Evolutionary conservation across 2,888 invertebrate species (phyloP), one percentile per base, ranked within the genome.

Genomic region (Entomobrya multifasciata): DNA sequence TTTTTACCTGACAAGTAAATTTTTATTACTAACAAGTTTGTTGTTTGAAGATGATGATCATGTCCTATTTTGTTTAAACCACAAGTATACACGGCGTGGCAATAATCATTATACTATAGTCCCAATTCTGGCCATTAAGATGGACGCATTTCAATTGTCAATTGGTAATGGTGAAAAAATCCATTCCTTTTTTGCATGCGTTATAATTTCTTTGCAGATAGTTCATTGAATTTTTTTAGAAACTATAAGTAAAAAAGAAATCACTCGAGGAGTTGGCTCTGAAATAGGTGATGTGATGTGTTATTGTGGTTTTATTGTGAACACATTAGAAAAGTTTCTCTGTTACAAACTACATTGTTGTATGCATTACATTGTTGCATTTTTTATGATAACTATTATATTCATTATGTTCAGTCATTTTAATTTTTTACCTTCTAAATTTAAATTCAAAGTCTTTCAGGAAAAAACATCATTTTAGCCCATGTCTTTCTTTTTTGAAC

Each of bases 211-310:
- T 49, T 36, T 15, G 20, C 22, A 25, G 25, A 25, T 41, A 13
- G n/a, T 27, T 22, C n/a, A 20, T 70, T 25, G 47, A 65, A 65
- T 44, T 44, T 52, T 25, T 52, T 30, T 41, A 30, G 52, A 44
- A 47, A 22, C 4, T 36, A 70, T 17, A 8, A 25, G 13, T 13
- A 47, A 22, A 44, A 27, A 70, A 52, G 30, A 78, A 57, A 20
- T 65, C 70, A 72, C 60, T 57, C 8, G 60, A 85, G 72, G 47
- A 79, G 78, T 60, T 74, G 30, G 74, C 30, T 74, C 36, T 25
- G 76, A 86, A 86, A 86, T 80, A 79, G 80, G 80, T n/a, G n/a
- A n/a, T n/a, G 86, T 86, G 86, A 86, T 65, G 74, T 76, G 86
- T 52, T 52, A 55, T 72, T 55, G 72, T 79, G 27, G 60, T 79